phyloP scores from a whole-genome alignment of 1,140 invertebrate species.

The Diorhabda sublineata region DNA sequence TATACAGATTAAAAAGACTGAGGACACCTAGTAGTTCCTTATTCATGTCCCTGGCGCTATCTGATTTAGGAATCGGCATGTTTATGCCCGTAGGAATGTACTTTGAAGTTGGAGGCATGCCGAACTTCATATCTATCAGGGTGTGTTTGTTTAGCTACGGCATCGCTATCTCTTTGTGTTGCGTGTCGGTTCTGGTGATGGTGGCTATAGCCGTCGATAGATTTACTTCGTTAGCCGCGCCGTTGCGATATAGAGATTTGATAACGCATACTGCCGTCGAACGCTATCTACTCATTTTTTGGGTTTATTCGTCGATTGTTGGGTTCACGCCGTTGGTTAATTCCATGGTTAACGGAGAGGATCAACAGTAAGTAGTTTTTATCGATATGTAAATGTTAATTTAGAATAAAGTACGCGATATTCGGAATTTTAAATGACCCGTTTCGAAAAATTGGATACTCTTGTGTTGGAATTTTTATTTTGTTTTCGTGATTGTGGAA shows the following conservation, averaged over 20 bases:
- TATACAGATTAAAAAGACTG: slow-evolving; percentile 58
- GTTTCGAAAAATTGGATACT: too few relatives aligned
- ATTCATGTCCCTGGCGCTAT: slow-evolving; percentile 67
- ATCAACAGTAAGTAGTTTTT: slow-evolving; percentile 26
- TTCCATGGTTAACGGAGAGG: slow-evolving; percentile 39
- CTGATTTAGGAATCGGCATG: slow-evolving; percentile 69
- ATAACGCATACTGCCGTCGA: slow-evolving; percentile 60
- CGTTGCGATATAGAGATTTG: slow-evolving; percentile 59
- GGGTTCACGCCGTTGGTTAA: slow-evolving; percentile 56
- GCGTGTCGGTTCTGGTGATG: slow-evolving; percentile 60
- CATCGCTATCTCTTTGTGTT: slow-evolving; percentile 58
- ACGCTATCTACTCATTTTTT: slow-evolving; percentile 56
- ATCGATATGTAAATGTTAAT: neutral
- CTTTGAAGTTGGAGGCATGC: slow-evolving; percentile 52
- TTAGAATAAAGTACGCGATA: too few relatives aligned
- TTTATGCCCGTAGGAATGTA: slow-evolving; percentile 66
- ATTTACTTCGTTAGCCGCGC: slow-evolving; percentile 60
- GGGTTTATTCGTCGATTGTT: slow-evolving; percentile 57
- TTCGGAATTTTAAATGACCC: too few relatives aligned
- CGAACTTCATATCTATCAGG: slow-evolving; percentile 45
- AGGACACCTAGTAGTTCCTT: slow-evolving; percentile 67
- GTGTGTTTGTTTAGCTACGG: slow-evolving; percentile 60
- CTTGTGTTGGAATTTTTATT: too few relatives aligned
- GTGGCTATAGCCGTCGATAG: slow-evolving; percentile 64
- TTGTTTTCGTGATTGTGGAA: too few relatives aligned